A percentile compares a stretch with the other conserved stretches of the same genome.
phyloP scores from a whole-genome alignment of 2,888 invertebrate genomes.

The Cheilosia variabilis region DNA sequence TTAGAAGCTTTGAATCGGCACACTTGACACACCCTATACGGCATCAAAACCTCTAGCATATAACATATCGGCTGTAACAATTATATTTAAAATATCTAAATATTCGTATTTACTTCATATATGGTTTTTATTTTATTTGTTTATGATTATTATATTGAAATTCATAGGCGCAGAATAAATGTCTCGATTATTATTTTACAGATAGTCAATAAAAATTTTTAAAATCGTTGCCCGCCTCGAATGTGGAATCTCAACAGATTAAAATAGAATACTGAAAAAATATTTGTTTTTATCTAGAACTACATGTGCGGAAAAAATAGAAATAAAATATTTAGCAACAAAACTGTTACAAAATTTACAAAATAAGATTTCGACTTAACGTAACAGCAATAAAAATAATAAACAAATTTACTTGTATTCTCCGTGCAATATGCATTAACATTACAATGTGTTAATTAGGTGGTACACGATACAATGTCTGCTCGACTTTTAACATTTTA shows the following conservation, averaged over 20 bases:
- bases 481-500: constrained; percentile 3
- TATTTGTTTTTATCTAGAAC: neutral
- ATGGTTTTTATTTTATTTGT: constrained; percentile 11
- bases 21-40: no score
- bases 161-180: constrained; percentile 39
- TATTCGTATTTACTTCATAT: neutral
- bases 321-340: constrained; percentile 4
- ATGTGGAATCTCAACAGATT: constrained; percentile 7
- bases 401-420: constrained; percentile 76
- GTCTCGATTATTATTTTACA: constrained; percentile 13
- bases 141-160: constrained; percentile 23
- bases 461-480: constrained; percentile 33
- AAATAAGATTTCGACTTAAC: constrained; percentile 27
- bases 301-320: constrained; percentile 36
- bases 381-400: constrained; percentile 1
- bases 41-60: no score
- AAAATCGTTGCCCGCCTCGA: constrained; percentile 27
- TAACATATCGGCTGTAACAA: neutral
- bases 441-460: constrained; percentile 31
- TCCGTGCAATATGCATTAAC: constrained; percentile 75
- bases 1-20: no score
- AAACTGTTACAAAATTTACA: constrained; percentile 3
- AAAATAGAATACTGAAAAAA: constrained; percentile 31
- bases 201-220: constrained; percentile 30
- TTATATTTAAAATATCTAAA: neutral